Base-by-base conservation (phyloP, 2,113 vertebrate species). In the Coturnix japonica region DNA sequence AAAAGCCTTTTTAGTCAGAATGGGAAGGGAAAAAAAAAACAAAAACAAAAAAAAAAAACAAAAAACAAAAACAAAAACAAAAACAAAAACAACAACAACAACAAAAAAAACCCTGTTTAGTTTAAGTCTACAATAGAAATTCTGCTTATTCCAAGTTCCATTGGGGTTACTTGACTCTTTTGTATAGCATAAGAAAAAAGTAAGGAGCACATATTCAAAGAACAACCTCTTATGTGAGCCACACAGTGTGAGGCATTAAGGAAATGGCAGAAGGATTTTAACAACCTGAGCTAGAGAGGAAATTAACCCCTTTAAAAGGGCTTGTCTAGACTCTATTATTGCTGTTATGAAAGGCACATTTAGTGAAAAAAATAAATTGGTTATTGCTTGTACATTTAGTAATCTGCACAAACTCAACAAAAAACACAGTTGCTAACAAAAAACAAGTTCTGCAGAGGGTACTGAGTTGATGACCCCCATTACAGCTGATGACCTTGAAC, bases 401-500 rank as follows among this genome's bases (percentile, higher is more conserved):
- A 39, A 81, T 81, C 26, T 84, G 26, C 43, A 84, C 11, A 71
- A 30, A 77, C 39, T 71, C 47, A 67, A 53, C 1, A 13, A 77
- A 64, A 78, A 89, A 56, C 30, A 79, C 12, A 51, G 44, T 9
- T 77, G 35, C 72, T 87, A 87, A 77, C 26, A 85, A 57, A 87
- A 90, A 91, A 64, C 26, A 59, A 73, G 47, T 67, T 92, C 56
- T 74, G 21, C 53, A 66, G 35, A 85, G 84, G 26, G 13, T 76
- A 73, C 43, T 73, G 28, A 30, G 77, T 44, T 63, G 41, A 46
- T 86, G 57, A 84, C 63, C 51, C 51, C 63, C 33, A 87, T 90
- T 89, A 80, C 15, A 70, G 33, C 46, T 87, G 75, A 86, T 64
- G 78, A 76, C 91, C 63, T 90, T 79, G 63, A 93, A 85, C 19